phyloP scores from a whole-genome alignment of 2,113 vertebrate species.

The Strix uralensis region DNA sequence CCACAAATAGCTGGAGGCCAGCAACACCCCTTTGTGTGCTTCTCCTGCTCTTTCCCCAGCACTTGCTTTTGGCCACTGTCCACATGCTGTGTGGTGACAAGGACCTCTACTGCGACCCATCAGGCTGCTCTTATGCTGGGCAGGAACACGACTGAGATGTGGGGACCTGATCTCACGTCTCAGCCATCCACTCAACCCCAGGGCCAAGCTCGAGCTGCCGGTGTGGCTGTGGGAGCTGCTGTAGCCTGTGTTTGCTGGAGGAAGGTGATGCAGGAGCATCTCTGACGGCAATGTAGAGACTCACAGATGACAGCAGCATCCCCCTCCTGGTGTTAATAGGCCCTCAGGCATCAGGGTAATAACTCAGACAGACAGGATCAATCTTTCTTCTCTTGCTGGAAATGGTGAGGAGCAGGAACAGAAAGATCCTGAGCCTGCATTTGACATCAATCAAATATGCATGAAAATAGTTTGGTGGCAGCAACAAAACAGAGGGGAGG shows the following conservation, averaged over 20 bases:
- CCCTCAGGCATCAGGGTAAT: neutral
- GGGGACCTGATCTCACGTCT: neutral
- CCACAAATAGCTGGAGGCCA: neutral
- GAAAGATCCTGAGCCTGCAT: neutral
- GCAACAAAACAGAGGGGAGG: neutral
- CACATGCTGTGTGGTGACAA: accelerated
- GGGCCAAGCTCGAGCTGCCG: neutral
- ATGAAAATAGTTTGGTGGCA: neutral
- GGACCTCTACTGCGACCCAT: neutral
- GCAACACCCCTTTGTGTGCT: neutral
- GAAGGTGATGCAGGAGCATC: neutral
- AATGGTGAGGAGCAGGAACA: neutral
- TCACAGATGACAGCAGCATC: neutral
- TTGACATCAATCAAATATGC: neutral
- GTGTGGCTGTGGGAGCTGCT: accelerated
- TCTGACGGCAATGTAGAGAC: neutral
- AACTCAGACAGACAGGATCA: constrained; percentile 5
- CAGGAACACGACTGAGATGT: accelerated
- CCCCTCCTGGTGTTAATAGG: neutral
- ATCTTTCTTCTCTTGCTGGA: constrained; percentile 5
- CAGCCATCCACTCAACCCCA: neutral
- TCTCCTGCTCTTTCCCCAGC: neutral
- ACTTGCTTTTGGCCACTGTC: neutral
- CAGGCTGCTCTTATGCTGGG: neutral
- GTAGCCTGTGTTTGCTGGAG: neutral